Percentiles rank a stretch among this genome's conserved stretches.
phyloP scores from a whole-genome alignment of 2,113 vertebrate species.

The Malurus elegans region DNA sequence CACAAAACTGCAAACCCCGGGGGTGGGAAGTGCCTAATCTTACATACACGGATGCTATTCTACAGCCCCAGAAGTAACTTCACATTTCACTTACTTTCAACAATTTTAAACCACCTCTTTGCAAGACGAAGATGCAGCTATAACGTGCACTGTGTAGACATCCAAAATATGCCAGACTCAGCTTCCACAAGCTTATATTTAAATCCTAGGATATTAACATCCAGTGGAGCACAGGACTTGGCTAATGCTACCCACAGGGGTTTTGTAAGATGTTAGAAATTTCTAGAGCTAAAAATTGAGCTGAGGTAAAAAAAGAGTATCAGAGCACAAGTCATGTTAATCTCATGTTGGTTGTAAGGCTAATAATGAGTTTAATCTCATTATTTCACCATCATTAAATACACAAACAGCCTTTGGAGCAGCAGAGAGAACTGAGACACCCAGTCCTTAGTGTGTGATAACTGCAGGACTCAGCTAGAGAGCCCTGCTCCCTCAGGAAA shows the following conservation, averaged over 20 bases:
- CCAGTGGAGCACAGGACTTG: neutral
- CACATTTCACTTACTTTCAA: constrained; percentile 3
- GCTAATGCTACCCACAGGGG: neutral
- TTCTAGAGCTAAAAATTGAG: neutral
- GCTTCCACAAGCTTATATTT: constrained; percentile 35
- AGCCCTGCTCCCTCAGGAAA: neutral
- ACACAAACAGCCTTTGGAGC: neutral
- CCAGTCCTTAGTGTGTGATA: neutral
- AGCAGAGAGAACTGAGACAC: neutral
- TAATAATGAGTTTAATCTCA: neutral
- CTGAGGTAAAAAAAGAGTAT: neutral
- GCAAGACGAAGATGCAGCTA: neutral
- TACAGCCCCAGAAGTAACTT: neutral
- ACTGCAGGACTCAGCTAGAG: neutral
- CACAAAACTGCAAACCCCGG: constrained; percentile 37
- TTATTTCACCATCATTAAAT: neutral
- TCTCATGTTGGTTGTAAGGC: neutral
- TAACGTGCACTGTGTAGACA: neutral
- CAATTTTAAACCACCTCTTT: neutral
- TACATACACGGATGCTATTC: neutral
- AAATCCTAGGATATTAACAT: constrained; percentile 40
- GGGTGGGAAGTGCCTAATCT: constrained; percentile 9
- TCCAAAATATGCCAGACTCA: constrained; percentile 33
- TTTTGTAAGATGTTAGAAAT: neutral
- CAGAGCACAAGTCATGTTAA: neutral